These are phyloP conservation scores for Volucella zonaria DNA, from an alignment of 2,888 invertebrate genomes.

Conservation along the genomic window DNA sequence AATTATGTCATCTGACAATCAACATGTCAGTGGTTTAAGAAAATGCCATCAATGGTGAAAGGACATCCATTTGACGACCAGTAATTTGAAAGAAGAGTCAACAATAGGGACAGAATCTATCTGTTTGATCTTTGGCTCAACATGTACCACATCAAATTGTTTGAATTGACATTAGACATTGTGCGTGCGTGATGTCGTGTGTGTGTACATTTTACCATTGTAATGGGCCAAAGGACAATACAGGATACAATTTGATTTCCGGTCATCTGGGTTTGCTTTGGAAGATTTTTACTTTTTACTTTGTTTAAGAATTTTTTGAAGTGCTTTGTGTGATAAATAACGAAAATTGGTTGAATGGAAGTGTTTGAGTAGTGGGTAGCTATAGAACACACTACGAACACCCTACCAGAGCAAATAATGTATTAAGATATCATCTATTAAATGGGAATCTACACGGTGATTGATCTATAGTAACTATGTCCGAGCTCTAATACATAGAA, in stretches of 20 bases:
- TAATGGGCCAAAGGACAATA: slow-evolving; percentile 33
- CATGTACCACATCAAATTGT: slow-evolving; percentile 63
- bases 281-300: slow-evolving; percentile 33
- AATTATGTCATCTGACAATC: slow-evolving; percentile 67
- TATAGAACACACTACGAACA: neutral
- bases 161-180: slow-evolving; percentile 56
- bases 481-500: no score
- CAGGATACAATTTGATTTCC: slow-evolving; percentile 67
- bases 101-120: slow-evolving; percentile 14
- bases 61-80: slow-evolving; percentile 49
- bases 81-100: slow-evolving; percentile 29
- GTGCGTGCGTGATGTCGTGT: slow-evolving; percentile 44
- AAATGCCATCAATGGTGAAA: slow-evolving; percentile 44
- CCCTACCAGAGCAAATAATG: no score
- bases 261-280: slow-evolving; percentile 44
- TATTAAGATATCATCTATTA: no score
- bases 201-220: slow-evolving; percentile 44
- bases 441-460: no score
- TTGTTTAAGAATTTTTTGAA: slow-evolving; percentile 15
- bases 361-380: neutral
- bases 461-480: no score
- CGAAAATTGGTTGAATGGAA: slow-evolving; percentile 13
- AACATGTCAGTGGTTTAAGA: slow-evolving; percentile 66
- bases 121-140: slow-evolving; percentile 67
- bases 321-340: slow-evolving; percentile 36